These are phyloP conservation scores for Microplitis demolitor DNA, from an alignment of 1,140 invertebrate genomes.

Conservation along the genomic window DNA sequence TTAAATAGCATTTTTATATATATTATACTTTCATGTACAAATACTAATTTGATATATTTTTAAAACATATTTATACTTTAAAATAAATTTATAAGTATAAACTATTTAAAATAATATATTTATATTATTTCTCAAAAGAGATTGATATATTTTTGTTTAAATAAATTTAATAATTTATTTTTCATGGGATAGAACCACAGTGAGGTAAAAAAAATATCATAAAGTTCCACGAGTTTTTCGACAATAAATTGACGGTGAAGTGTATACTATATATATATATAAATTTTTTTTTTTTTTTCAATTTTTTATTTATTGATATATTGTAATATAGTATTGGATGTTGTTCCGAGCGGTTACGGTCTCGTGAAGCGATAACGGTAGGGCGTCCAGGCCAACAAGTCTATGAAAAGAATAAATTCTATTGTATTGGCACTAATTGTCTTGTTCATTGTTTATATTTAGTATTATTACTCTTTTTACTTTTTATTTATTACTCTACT, in stretches of 20 bases:
- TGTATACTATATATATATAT: not conserved
- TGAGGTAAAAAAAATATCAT: no score
- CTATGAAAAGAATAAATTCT: slow-evolving; percentile 52
- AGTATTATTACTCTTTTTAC: not conserved
- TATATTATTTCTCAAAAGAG: no score
- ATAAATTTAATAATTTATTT: no score
- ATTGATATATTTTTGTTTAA: no score
- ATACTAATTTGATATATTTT: no score
- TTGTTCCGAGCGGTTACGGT: slow-evolving; percentile 50
- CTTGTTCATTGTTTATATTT: not conserved
- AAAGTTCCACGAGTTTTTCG: not conserved
- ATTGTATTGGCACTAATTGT: slow-evolving; percentile 14
- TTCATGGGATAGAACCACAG: no score
- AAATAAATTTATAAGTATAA: no score
- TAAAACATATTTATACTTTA: no score
- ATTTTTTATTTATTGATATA: not conserved
- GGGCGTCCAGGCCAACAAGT: slow-evolving; percentile 58
- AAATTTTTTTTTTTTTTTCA: not conserved
- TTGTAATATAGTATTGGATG: not conserved
- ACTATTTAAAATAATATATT: no score
- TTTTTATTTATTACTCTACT: not conserved
- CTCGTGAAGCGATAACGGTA: slow-evolving; percentile 60
- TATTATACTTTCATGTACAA: no score
- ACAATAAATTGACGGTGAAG: not conserved
- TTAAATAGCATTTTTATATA: no score